Evolutionary conservation across 2,888 invertebrate species (phyloP).

Genomic region (Steinernema scapterisci): DNA sequence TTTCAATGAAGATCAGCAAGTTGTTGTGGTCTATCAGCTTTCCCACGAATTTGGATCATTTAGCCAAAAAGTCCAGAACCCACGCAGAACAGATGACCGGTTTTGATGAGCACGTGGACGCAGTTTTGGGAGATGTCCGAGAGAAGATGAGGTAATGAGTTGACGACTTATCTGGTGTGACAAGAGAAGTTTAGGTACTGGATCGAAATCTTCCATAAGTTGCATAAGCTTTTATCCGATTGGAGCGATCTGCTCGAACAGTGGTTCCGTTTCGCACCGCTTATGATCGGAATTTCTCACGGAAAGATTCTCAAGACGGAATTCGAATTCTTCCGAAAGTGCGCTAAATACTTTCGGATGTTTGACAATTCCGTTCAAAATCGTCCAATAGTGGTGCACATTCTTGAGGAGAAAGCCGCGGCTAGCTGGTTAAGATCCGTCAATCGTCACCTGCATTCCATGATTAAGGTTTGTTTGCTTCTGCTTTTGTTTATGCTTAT

Average conservation of each 20-base stretch:
- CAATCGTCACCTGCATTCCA: slow-evolving; percentile 37
- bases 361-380: slow-evolving; percentile 41
- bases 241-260: slow-evolving; percentile 40
- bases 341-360: slow-evolving; percentile 42
- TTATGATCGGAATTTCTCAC: slow-evolving; percentile 41
- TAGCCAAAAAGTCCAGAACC: slow-evolving; percentile 37
- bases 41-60: slow-evolving; percentile 41
- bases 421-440: slow-evolving; percentile 51
- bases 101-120: slow-evolving; percentile 31
- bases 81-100: slow-evolving; percentile 29
- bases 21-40: slow-evolving; percentile 51
- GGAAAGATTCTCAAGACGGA: slow-evolving; percentile 38
- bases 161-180: slow-evolving; percentile 40
- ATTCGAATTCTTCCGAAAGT: slow-evolving; percentile 43
- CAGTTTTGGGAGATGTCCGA: neutral
- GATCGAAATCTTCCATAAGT: slow-evolving; percentile 39
- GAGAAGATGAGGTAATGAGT: neutral
- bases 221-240: slow-evolving; percentile 35
- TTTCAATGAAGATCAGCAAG: slow-evolving; percentile 44
- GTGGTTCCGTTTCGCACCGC: slow-evolving; percentile 43
- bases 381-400: slow-evolving; percentile 43
- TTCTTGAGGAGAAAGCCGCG: slow-evolving; percentile 54
- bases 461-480: slow-evolving; percentile 35
- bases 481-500: neutral
- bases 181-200: slow-evolving; percentile 41